phyloP scores from a whole-genome alignment of 2,888 invertebrate species.

The Elgonia sp. region DNA sequence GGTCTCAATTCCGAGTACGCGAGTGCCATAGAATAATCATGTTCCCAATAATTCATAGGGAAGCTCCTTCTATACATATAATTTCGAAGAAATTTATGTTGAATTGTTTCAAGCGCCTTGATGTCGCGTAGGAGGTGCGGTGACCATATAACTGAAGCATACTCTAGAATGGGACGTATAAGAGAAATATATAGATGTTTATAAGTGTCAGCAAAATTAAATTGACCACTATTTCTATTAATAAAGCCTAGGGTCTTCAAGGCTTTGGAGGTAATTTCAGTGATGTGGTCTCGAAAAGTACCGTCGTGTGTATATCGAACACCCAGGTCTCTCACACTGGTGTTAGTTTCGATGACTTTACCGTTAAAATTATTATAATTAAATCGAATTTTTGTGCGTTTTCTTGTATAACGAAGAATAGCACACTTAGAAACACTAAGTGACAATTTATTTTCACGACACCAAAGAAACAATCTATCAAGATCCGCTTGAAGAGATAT shows the following conservation, averaged over 20 bases:
- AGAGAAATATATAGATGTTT: not conserved
- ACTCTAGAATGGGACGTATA: slow-evolving; percentile 1
- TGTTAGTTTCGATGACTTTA: not conserved
- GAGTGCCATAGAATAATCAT: not conserved
- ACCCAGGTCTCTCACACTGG: not conserved
- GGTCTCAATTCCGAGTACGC: not conserved
- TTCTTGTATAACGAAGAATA: not conserved
- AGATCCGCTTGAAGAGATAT: slow-evolving; percentile 2
- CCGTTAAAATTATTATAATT: not conserved
- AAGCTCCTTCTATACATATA: not conserved
- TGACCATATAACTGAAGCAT: slow-evolving; percentile 6
- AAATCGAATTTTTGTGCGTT: not conserved
- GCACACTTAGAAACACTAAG: slow-evolving; percentile 12
- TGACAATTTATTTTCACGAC: not conserved
- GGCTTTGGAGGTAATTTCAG: not conserved
- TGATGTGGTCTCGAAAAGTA: not conserved
- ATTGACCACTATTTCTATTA: not conserved
- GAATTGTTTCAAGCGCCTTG: not conserved
- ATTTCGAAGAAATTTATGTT: slow-evolving; percentile 25
- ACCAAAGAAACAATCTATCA: slow-evolving; percentile 12
- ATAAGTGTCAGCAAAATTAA: not conserved
- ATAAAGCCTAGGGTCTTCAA: slow-evolving; percentile 1
- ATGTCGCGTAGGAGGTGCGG: not conserved
- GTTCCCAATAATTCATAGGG: not conserved
- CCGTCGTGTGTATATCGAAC: not conserved